Conservation (phyloP, 2,888 invertebrate species). For the Plagodis pulveraria region DNA sequence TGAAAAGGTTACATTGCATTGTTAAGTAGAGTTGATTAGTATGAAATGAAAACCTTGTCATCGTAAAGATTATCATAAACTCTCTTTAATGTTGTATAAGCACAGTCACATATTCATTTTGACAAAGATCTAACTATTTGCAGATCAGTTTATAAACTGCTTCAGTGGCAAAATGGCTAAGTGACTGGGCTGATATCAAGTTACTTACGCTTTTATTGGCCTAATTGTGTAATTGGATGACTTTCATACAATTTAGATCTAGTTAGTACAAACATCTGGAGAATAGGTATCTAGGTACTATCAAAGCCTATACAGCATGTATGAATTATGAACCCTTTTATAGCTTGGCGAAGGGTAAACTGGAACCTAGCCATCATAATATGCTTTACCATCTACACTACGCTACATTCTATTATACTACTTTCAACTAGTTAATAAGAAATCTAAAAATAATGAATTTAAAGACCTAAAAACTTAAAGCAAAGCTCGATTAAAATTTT, state of each 20-base stretch:
- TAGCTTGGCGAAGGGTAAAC: too few relatives aligned
- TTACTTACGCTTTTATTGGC: conserved; percentile 13
- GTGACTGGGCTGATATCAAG: conserved; percentile 4
- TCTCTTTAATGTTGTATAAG: not conserved
- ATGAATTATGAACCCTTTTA: too few relatives aligned
- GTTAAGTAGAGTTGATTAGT: conserved; percentile 7
- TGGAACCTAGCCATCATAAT: too few relatives aligned
- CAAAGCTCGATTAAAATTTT: too few relatives aligned
- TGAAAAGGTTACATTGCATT: conserved; percentile 10
- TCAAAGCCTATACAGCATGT: too few relatives aligned
- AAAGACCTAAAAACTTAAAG: too few relatives aligned
- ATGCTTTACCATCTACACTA: too few relatives aligned
- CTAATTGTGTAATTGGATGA: conserved; percentile 14
- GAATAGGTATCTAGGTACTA: too few relatives aligned
- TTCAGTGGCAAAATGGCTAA: conserved; percentile 3
- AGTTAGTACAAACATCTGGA: too few relatives aligned
- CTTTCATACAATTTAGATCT: conserved; percentile 2
- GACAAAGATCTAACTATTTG: conserved; percentile 2
- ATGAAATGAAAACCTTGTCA: conserved; percentile 1
- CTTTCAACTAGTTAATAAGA: too few relatives aligned
- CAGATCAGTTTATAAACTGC: not conserved
- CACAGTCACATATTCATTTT: not conserved
- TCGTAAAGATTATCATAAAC: not conserved
- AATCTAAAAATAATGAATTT: too few relatives aligned
- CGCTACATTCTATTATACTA: too few relatives aligned